Conservation (phyloP, 2,888 invertebrate genomes). For the Zhuqinia jingwanae region DNA sequence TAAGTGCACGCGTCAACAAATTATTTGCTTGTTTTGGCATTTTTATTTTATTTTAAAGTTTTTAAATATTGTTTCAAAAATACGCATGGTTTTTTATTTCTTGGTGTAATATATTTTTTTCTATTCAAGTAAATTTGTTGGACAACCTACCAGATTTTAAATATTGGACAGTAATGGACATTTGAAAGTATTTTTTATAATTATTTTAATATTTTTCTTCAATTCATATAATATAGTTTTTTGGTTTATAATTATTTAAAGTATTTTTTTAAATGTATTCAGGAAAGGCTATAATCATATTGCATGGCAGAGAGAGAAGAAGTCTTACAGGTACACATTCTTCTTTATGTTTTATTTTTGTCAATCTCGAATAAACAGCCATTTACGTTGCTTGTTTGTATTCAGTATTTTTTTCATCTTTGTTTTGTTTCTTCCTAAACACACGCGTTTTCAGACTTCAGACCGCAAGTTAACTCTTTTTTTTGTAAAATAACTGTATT, state of each 20-base stretch:
- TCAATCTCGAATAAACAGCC: conserved; percentile 27
- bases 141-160: too few relatives aligned
- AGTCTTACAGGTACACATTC: conserved; percentile 28
- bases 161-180: too few relatives aligned
- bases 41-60: neutral
- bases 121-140: too few relatives aligned
- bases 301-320: conserved; percentile 29
- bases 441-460: conserved; percentile 25
- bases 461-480: too few relatives aligned
- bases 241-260: neutral
- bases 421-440: too few relatives aligned
- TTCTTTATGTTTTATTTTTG: neutral
- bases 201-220: neutral
- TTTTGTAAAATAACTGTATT: too few relatives aligned
- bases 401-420: neutral
- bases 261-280: neutral
- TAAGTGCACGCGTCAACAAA: neutral
- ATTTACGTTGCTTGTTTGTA: neutral
- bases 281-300: conserved; percentile 29
- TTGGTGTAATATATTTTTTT: neutral
- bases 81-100: conserved; percentile 9
- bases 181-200: too few relatives aligned
- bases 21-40: neutral
- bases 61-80: conserved; percentile 24
- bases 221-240: neutral